Conservation (phyloP, 2,888 invertebrate genomes). For the Stenodera caucasica region DNA sequence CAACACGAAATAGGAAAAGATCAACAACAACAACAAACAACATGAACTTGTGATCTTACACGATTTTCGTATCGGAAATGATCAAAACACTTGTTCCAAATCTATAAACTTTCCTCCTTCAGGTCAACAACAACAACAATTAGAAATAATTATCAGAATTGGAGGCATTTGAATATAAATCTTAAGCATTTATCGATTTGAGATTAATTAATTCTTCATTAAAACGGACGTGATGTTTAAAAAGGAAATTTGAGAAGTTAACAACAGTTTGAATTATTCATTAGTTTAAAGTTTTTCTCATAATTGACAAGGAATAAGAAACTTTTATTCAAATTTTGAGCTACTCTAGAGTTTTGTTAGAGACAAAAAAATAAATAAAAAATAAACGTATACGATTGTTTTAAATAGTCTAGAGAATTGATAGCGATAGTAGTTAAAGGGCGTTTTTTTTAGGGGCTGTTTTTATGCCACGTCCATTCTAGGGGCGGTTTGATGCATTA, state of each 20-base stretch:
- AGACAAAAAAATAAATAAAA: not conserved
- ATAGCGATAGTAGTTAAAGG: constrained; percentile 14
- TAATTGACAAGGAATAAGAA: not conserved
- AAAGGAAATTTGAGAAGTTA: not conserved
- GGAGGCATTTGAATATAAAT: not conserved
- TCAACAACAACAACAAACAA: not conserved
- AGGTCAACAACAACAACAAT: constrained; percentile 1
- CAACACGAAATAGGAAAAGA: constrained; percentile 14
- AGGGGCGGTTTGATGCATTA: constrained; percentile 18
- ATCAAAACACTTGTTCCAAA: constrained; percentile 21
- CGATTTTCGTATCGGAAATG: constrained; percentile 36
- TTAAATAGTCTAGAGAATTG: constrained; percentile 17
- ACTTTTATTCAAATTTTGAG: not conserved
- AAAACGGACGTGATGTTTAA: not conserved
- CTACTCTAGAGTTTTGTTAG: not conserved
- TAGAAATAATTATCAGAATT: constrained; percentile 5
- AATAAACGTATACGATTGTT: constrained; percentile 19
- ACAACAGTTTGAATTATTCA: not conserved
- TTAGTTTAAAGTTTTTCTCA: not conserved
- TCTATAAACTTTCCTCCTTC: constrained; percentile 8
- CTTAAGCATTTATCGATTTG: not conserved
- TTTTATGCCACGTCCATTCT: constrained; percentile 9
- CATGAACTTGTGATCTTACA: constrained; percentile 33
- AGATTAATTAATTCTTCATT: not conserved
- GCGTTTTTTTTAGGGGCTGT: constrained; percentile 16